These are phyloP conservation scores for Phocoena sinus DNA, from an alignment of 2,113 vertebrate species.

Conservation along the genomic window DNA sequence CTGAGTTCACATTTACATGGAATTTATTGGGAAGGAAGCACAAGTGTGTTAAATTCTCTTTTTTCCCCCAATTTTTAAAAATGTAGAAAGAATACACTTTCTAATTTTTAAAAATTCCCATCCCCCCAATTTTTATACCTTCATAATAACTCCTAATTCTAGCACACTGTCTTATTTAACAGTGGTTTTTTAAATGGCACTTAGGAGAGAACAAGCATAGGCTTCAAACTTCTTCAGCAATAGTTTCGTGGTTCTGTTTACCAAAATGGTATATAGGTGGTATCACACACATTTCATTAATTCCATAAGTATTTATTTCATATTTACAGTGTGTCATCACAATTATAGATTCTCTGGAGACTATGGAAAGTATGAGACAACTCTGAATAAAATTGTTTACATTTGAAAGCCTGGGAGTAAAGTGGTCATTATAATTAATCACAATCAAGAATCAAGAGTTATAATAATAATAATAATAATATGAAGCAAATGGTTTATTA, in stretches of 20 bases:
- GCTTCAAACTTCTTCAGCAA: neutral
- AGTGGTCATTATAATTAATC: slow-evolving; percentile 7
- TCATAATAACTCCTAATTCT: neutral
- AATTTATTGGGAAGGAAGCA: neutral
- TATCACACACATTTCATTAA: slow-evolving; percentile 13
- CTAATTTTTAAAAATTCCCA: neutral
- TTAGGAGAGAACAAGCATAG: neutral
- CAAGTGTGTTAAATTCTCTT: neutral
- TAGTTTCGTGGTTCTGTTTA: neutral
- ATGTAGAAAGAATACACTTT: neutral
- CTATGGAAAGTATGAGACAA: neutral
- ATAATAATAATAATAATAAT: neutral
- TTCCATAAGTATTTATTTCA: slow-evolving; percentile 39
- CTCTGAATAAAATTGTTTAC: neutral
- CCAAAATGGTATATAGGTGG: neutral
- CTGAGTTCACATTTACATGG: neutral
- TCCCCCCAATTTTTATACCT: neutral
- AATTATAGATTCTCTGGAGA: neutral
- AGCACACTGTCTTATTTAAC: neutral
- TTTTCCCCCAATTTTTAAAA: neutral
- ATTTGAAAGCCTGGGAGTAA: neutral
- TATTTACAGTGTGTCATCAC: neutral
- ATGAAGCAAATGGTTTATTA: neutral
- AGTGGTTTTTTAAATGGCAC: neutral
- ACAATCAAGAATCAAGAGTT: neutral